These are phyloP conservation scores for Cydia strobilella DNA, from an alignment of 1,140 invertebrate genomes.

Conservation along the genomic window DNA sequence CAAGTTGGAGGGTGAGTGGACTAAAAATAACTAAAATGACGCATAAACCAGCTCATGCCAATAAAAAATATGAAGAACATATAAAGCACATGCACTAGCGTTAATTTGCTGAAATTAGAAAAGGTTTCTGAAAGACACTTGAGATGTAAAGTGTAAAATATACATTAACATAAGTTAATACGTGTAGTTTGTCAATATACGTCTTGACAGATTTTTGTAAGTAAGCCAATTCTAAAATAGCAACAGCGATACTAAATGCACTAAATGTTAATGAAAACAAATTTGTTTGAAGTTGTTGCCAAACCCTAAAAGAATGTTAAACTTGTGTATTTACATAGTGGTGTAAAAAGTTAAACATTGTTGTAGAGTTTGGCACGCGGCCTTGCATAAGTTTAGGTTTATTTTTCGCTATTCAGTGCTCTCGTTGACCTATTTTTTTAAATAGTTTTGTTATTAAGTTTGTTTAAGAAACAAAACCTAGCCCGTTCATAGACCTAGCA, in stretches of 20 bases:
- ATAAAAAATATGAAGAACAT: not conserved
- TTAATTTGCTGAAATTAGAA: too few relatives aligned
- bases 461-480: not conserved
- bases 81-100: not conserved
- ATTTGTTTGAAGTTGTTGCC: constrained; percentile 9
- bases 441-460: not conserved
- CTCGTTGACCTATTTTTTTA: not conserved
- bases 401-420: not conserved
- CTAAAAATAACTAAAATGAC: not conserved
- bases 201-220: not conserved
- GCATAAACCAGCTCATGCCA: not conserved
- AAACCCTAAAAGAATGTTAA: constrained; percentile 11
- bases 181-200: constrained; percentile 3
- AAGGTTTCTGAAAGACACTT: not conserved
- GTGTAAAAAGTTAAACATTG: not conserved
- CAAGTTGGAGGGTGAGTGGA: not conserved
- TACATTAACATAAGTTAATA: not conserved
- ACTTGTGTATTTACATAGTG: constrained; percentile 7
- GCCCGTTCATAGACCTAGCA: too few relatives aligned
- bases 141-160: not conserved
- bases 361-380: constrained; percentile 1
- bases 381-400: constrained; percentile 11
- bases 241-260: not conserved
- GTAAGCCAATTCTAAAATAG: constrained; percentile 13
- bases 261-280: constrained; percentile 7